phyloP scores from a whole-genome alignment of 2,888 invertebrate species.

The Drosophila acutilabella region DNA sequence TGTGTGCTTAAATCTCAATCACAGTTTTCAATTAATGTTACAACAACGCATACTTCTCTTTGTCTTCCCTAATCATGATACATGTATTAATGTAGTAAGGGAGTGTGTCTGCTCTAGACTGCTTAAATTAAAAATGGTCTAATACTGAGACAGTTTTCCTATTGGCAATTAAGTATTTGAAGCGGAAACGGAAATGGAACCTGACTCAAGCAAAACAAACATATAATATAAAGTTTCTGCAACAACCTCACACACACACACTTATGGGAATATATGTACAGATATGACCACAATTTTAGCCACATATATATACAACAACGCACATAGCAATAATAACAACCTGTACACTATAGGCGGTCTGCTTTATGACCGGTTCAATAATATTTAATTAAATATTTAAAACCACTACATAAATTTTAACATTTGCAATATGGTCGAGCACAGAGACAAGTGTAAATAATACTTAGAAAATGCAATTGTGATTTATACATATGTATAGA shows the following conservation, averaged over 20 bases:
- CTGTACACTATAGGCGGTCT: constrained; percentile 25
- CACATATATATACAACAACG: constrained; percentile 29
- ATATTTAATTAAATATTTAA: constrained; percentile 83
- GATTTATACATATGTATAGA: constrained; percentile 4
- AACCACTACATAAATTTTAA: constrained; percentile 83
- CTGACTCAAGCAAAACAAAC: constrained; percentile 12
- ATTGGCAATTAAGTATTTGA: constrained; percentile 38
- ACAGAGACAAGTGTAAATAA: constrained; percentile 67
- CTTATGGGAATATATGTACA: neutral
- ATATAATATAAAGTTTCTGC: constrained; percentile 37
- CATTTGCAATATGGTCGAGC: constrained; percentile 70
- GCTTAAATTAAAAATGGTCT: constrained; percentile 30
- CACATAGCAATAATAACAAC: constrained; percentile 39
- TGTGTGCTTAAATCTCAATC: constrained; percentile 49
- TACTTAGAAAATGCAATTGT: constrained; percentile 42
- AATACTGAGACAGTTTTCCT: constrained; percentile 13
- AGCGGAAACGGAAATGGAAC: constrained; percentile 15
- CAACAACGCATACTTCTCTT: constrained; percentile 32
- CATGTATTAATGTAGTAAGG: constrained; percentile 18
- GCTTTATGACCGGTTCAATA: constrained; percentile 70
- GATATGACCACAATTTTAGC: constrained; percentile 16
- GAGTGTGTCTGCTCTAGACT: neutral
- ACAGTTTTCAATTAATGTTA: constrained; percentile 75
- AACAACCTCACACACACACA: neutral
- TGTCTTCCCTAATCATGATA: constrained; percentile 29